Conservation (phyloP, 1,140 invertebrate species). For the Brachionus paranguensis region DNA sequence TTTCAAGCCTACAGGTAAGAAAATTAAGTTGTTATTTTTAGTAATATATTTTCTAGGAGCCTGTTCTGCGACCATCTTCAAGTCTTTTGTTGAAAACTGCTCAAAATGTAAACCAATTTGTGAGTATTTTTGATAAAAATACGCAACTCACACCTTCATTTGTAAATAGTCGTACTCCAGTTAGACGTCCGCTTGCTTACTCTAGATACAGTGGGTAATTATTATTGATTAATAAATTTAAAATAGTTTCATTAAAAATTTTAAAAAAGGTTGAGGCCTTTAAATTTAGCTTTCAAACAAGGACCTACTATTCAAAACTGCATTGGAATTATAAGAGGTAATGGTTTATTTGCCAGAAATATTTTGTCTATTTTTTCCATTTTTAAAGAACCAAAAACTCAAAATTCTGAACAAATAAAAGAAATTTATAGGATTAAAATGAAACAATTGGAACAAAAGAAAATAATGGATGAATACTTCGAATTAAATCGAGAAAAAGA, state of each 20-base stretch:
- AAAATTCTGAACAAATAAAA: conserved; percentile 1
- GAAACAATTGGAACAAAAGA: conserved; percentile 15
- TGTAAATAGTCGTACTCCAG: not conserved
- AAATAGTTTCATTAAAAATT: too few relatives aligned
- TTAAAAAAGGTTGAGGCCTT: not conserved
- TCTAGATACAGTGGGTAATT: conserved; percentile 11
- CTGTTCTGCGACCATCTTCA: not conserved
- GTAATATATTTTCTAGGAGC: not conserved
- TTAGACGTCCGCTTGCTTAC: not conserved
- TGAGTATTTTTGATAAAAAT: not conserved
- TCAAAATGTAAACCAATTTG: conserved; percentile 11
- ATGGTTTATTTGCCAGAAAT: too few relatives aligned
- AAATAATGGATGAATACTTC: not conserved
- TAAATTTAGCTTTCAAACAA: not conserved
- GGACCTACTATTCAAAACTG: not conserved
- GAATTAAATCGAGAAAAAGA: not conserved
- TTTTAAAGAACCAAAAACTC: not conserved
- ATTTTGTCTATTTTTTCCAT: too few relatives aligned
- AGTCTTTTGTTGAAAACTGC: not conserved
- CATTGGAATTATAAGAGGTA: not conserved
- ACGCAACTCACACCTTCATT: not conserved
- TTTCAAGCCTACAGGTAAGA: not conserved
- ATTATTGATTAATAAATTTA: too few relatives aligned
- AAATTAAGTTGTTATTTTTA: not conserved
- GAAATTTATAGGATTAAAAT: not conserved